phyloP scores from a whole-genome alignment of 2,797 vertebrate species.

The Crocidura indochinensis region DNA sequence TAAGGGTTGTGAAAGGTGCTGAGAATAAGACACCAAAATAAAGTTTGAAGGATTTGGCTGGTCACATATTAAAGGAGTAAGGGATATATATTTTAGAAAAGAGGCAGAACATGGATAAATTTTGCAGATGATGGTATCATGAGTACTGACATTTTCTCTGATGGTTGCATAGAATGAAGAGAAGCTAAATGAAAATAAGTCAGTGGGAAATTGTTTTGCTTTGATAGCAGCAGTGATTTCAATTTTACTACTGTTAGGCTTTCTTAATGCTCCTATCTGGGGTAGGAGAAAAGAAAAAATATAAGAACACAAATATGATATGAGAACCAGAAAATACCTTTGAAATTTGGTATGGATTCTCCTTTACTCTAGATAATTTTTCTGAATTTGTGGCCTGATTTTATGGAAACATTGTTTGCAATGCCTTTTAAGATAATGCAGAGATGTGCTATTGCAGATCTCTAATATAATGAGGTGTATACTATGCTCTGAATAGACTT shows the following conservation, averaged over 20 bases:
- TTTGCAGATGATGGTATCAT: neutral
- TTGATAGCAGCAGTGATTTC: neutral
- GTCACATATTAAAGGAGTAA: neutral
- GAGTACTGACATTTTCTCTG: neutral
- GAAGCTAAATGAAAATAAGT: neutral
- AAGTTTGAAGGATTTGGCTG: neutral
- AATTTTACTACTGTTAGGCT: neutral
- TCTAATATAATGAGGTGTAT: neutral
- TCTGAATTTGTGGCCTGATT: neutral
- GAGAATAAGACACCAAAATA: neutral
- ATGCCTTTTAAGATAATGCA: neutral
- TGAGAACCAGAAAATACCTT: neutral
- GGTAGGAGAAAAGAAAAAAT: constrained; percentile 20
- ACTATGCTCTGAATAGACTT: neutral
- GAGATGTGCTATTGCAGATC: neutral
- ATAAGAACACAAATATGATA: neutral
- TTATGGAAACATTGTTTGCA: constrained; percentile 13
- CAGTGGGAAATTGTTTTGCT: neutral
- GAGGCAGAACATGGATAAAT: neutral
- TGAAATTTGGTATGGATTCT: neutral
- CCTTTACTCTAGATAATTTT: neutral
- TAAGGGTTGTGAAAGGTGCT: neutral
- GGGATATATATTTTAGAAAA: neutral
- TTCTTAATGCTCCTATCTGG: neutral
- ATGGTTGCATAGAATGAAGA: neutral